These are phyloP conservation scores for Pachyrhynchus sulphureomaculatus DNA, from an alignment of 1,140 invertebrate genomes.

Conservation along the genomic window DNA sequence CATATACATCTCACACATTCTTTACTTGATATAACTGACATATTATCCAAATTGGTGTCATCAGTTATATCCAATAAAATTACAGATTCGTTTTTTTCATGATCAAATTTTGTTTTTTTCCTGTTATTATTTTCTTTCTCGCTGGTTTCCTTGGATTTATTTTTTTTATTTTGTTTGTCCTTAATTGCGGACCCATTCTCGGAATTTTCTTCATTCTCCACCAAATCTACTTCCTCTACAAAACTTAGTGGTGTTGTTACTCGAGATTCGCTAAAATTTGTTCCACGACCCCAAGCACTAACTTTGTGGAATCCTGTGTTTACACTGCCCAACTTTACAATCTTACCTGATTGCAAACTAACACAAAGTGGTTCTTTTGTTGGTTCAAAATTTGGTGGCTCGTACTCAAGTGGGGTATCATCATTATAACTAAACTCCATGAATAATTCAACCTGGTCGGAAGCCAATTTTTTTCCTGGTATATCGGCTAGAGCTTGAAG, in stretches of 20 bases:
- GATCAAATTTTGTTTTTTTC: too few relatives aligned
- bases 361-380: neutral
- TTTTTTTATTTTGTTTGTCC: too few relatives aligned
- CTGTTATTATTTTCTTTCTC: too few relatives aligned
- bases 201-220: too few relatives aligned
- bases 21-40: too few relatives aligned
- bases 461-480: conserved; percentile 6
- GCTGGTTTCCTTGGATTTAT: too few relatives aligned
- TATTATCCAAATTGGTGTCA: too few relatives aligned
- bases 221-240: too few relatives aligned
- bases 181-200: too few relatives aligned
- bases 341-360: neutral
- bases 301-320: conserved; percentile 18
- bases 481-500: conserved; percentile 1
- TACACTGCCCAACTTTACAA: neutral
- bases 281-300: neutral
- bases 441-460: neutral
- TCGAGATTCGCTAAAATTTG: neutral
- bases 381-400: conserved; percentile 11
- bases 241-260: neutral
- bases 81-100: too few relatives aligned
- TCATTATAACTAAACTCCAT: conserved; percentile 16
- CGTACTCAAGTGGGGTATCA: conserved; percentile 3
- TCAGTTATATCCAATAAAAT: too few relatives aligned
- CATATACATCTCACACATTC: too few relatives aligned